Base-by-base conservation (phyloP, 2,888 invertebrate genomes). In the Scaptomyza parva region DNA sequence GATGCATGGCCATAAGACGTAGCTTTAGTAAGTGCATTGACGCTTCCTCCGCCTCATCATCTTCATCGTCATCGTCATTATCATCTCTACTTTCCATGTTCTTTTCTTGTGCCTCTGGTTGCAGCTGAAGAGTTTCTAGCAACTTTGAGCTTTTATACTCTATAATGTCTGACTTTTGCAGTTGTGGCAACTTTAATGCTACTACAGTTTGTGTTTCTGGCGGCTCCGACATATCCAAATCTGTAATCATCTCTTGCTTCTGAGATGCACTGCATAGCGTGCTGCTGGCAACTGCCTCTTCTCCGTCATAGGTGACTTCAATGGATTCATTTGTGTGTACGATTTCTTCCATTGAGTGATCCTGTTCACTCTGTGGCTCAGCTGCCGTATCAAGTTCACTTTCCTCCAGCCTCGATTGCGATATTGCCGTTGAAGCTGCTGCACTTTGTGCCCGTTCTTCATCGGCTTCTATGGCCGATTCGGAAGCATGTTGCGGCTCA, bases 301-400 rank as follows among this genome's bases (percentile, higher is more conserved):
- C 84, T 0, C 81, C 85, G 18, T 90, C 90, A 17, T 90, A 83
- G 0, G 86, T 89, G 20, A 90, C 77, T 59, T 91, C 91, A 5
- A 91, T 76, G 0, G 91, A 90, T 18, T 90, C 87, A 68, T 91
- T 91, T 2, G 88, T 84, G 26, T 88, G 89, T 2, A 91, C 64
- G 9, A 91, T 82, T 62, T 91, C 91, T 40, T 91, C 91, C 48
- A 91, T 67, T 1, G 91, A 91, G 53, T 91, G 78, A 78, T 91
- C 91, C 53, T 89, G 89, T 40, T 91, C 91, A 41, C 87, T 86
- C 43, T 68, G 64, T 9, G 51, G 40, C 20, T 45, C 65, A 11
- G 7, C 47, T 11, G 58, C 60, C 17, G 24, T 44, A 12, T 58
- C 55, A 24, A 65, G 18, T 22, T 70, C 68, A 26, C 67, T 78